Conservation (phyloP, 2,888 invertebrate species). For the Smittia sp. region DNA sequence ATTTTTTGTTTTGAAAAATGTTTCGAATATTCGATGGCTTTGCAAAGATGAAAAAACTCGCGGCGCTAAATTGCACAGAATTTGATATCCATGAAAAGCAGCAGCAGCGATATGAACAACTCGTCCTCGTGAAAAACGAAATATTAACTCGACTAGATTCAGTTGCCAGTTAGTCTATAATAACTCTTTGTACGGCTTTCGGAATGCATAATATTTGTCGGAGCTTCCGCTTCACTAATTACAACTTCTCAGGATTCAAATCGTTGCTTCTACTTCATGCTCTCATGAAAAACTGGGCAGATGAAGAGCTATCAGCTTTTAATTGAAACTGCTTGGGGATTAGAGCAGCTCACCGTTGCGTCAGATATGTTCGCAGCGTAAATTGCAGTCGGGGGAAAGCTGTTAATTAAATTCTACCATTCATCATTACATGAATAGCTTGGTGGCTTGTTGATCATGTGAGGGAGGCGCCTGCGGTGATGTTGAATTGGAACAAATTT, state of each 20-base stretch:
- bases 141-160: neutral
- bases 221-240: too few species aligned
- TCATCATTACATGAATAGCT: neutral
- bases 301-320: slow-evolving; percentile 25
- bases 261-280: too few species aligned
- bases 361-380: neutral
- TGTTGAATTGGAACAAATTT: neutral
- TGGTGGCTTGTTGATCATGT: neutral
- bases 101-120: neutral
- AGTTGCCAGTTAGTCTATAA: too few species aligned
- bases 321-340: slow-evolving; percentile 25
- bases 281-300: too few species aligned
- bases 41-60: neutral
- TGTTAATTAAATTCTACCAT: slow-evolving; percentile 34
- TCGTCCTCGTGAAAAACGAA: neutral
- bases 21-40: too few species aligned
- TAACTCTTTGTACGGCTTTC: too few species aligned
- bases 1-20: neutral
- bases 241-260: too few species aligned
- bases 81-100: neutral
- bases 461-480: neutral
- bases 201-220: too few species aligned
- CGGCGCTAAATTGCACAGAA: neutral
- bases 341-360: neutral
- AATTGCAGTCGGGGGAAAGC: slow-evolving; percentile 3